Evolutionary conservation across 2,888 invertebrate genomes (phyloP).

Genomic region (Nephrotoma guestfalica): DNA sequence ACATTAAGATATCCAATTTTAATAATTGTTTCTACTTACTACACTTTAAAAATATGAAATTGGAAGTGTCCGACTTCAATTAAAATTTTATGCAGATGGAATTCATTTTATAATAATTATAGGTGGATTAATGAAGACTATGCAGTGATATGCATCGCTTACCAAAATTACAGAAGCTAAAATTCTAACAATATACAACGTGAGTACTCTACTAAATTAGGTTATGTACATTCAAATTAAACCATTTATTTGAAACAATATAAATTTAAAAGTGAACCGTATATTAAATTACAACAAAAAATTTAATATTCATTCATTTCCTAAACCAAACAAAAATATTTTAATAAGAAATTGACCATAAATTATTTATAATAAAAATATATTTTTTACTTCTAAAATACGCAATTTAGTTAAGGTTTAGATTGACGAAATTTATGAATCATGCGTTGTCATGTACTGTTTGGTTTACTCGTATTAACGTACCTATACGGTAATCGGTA

Average conservation of each 20-base stretch:
- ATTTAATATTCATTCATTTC: background rate
- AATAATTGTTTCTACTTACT: too few species aligned
- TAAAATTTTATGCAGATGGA: too few species aligned
- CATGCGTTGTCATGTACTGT: background rate
- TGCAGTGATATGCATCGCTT: too few species aligned
- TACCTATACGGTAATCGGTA: background rate
- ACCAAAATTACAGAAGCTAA: too few species aligned
- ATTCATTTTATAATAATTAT: too few species aligned
- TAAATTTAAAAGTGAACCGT: background rate
- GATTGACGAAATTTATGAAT: background rate
- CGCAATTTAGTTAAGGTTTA: background rate
- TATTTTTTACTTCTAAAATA: background rate
- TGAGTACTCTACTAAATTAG: background rate
- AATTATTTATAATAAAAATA: background rate
- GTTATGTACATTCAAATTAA: too few species aligned
- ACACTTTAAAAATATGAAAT: too few species aligned
- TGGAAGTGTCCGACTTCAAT: too few species aligned
- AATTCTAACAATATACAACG: too few species aligned
- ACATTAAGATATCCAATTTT: too few species aligned
- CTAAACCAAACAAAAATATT: background rate
- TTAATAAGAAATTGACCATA: background rate
- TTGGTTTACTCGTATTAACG: background rate
- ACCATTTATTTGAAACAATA: background rate
- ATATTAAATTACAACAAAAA: background rate
- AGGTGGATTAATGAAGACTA: too few species aligned